Conservation (phyloP, 2,113 vertebrate species). For the Otocyon megalotis region DNA sequence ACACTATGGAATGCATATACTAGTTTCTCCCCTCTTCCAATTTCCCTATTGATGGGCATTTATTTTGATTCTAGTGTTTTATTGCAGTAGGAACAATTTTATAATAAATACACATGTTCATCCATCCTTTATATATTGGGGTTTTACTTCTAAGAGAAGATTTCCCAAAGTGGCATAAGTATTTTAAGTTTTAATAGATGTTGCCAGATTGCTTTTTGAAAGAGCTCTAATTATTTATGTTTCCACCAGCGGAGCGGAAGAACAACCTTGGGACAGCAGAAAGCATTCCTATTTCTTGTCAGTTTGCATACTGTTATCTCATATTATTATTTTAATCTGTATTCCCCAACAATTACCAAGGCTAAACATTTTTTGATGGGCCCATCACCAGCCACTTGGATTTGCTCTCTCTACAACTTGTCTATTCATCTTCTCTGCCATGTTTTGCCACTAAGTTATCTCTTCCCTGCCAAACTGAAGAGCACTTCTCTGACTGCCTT, state of each 20-base stretch:
- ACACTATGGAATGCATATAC: neutral
- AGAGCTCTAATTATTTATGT: neutral
- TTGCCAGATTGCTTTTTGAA: neutral
- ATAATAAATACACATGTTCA: neutral
- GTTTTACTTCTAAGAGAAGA: slow-evolving; percentile 41
- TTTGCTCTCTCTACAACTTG: slow-evolving; percentile 11
- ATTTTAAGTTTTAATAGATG: slow-evolving; percentile 12
- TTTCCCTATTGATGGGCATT: neutral
- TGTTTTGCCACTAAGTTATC: neutral
- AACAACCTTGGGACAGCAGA: neutral
- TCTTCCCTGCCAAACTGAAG: neutral
- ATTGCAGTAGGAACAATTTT: slow-evolving; percentile 21
- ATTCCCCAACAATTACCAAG: neutral
- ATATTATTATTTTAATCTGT: neutral
- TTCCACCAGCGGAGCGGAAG: neutral
- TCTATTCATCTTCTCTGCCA: neutral
- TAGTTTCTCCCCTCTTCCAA: neutral
- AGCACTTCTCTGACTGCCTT: neutral
- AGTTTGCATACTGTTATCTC: neutral
- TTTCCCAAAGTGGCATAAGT: neutral
- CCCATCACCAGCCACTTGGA: neutral
- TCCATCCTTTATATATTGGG: neutral
- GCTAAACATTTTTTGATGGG: neutral
- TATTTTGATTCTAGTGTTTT: slow-evolving; percentile 6
- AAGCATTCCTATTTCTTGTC: neutral